These are phyloP conservation scores for Holothuria leucospilota DNA, from an alignment of 53 echinoderm and acorn worm species.

Conservation along the genomic window DNA sequence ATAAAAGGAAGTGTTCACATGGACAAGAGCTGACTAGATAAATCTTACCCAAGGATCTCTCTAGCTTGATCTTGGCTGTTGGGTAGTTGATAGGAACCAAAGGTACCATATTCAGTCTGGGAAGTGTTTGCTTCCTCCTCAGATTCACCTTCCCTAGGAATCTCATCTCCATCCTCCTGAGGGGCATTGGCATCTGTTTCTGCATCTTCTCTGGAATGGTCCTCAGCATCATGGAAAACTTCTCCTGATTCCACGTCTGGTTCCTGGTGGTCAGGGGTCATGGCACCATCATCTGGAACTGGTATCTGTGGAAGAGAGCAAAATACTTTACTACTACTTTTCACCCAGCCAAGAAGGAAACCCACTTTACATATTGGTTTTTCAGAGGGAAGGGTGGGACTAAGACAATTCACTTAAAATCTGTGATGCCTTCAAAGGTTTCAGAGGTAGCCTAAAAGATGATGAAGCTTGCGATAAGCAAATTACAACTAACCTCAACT, in stretches of 20 bases:
- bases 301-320: background rate
- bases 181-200: constrained; percentile 26
- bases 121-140: background rate
- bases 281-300: too few relatives aligned
- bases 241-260: constrained; percentile 67
- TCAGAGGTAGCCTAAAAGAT: too few relatives aligned
- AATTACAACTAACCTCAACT: too few relatives aligned
- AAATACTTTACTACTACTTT: background rate
- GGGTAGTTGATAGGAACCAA: background rate
- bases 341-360: background rate
- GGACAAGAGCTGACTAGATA: too few relatives aligned
- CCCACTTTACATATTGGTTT: background rate
- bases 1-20: too few relatives aligned
- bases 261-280: background rate
- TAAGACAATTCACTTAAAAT: too few relatives aligned
- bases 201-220: constrained; percentile 17
- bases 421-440: too few relatives aligned
- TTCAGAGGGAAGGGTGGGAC: background rate
- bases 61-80: constrained; percentile 12
- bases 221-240: constrained; percentile 89
- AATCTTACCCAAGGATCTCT: constrained; percentile 34
- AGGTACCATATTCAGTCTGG: background rate
- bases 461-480: too few relatives aligned
- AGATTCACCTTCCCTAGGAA: constrained; percentile 25
- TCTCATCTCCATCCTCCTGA: constrained; percentile 25